Evolutionary conservation across 2,797 vertebrate genomes (phyloP), one percentile per base, ranked within the genome.

Genomic region (Pangasius macronema): DNA sequence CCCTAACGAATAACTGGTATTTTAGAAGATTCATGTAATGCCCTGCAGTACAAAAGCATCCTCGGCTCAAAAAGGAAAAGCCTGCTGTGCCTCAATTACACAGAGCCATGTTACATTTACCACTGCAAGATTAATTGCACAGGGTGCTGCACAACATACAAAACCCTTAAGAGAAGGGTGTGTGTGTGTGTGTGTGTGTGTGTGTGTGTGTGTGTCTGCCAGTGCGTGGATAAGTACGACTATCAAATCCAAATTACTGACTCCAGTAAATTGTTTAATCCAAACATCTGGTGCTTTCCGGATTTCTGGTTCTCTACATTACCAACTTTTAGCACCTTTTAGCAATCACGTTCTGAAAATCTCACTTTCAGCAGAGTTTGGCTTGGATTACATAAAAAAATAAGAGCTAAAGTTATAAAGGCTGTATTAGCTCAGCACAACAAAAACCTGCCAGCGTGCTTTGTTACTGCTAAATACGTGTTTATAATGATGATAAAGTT

Each of bases 81-180:
- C 86, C 82, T 77, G 82, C 82, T 84, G 82, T 84, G 83, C 59
- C 63, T 57, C 53, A 53, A 84, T 87, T 87, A 84, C 85, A 82
- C 68, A 68, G 36, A 42, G 51, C 18, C 51, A 49, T 72, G 67
- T 81, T 68, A 70, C 33, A 67, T 87, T 68, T 46, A 75, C 73
- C 9, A 53, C 2, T 65, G 55, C 27, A 77, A 79, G 72, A 87
- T 87, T 84, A 87, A 84, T 70, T 84, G 86, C 61, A 57, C 49
- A 84, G 82, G 49, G 72, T 16, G 42, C 55, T n/a, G 30, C 36
- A 61, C 80, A 72, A 59, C 77, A 72, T 53, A 82, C 77, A 72
- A 81, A 68, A 63, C 42, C 5, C 11, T 65, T 65, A 82, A 65
- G 27, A 82, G 16, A n/a, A 1, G 14, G 4, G 30, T 2, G 42